Evolutionary conservation across 2,797 vertebrate genomes (phyloP), one percentile per base, ranked within the genome.

Genomic region (Centroberyx gerrardi): DNA sequence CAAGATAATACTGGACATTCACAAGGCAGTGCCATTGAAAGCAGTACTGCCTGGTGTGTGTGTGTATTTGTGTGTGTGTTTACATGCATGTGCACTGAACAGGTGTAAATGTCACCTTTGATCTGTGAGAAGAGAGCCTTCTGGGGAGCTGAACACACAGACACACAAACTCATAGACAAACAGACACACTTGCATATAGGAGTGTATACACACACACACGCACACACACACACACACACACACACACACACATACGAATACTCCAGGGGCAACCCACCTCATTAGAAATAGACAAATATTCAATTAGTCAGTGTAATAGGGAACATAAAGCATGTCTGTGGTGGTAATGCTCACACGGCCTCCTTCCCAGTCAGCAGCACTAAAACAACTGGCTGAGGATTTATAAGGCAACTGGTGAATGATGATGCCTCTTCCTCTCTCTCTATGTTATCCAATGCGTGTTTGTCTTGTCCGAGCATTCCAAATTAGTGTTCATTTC

Each of bases 211-310:
- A 65, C 18, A 68, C n/a, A 62, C 38, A 53, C 40, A 54, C 40
- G 59, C 29, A 51, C 59, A 67, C 59, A 72, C 51, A 55, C 46
- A 67, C 28, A 49, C 48, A 42, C 58, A 10, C 61, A 62, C 46
- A n/a, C 67, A 72, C 18, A 54, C 31, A 72, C 22, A 52, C 36
- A 74, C 52, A 66, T 31, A 68, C 33, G 63, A 73, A 82, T 75
- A 71, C 72, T 74, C 78, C 46, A 60, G 80, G 67, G 76, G 58
- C 78, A 76, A 68, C 63, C 77, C 86, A 85, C 76, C 88, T 89
- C 82, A 91, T 93, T 92, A 91, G 70, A 83, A 76, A 90, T 74
- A 89, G 86, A 86, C 83, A 89, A 91, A 90, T 80, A 90, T 89
- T 90, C 82, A 90, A 90, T 92, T 92, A 92, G 87, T 88, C 81